Base-by-base conservation (phyloP, 2,113 vertebrate species). In the Actinemys pallida region DNA sequence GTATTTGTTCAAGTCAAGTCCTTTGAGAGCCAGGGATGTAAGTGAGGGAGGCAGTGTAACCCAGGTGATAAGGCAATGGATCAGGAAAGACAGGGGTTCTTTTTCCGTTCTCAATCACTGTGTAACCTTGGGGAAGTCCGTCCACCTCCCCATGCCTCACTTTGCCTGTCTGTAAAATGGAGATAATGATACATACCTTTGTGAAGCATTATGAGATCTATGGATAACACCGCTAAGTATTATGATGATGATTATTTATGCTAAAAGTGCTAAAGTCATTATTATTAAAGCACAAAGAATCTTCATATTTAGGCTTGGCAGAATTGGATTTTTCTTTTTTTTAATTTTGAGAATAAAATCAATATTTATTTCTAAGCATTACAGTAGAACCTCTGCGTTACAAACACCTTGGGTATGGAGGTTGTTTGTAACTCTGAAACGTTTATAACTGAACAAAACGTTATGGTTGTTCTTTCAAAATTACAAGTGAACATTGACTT, bases 281-380 rank as follows among this genome's bases (percentile, higher is more conserved):
- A 86, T 59, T 86, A 94, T 89, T 80, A 84, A 81, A 94, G 93
- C 52, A 83, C 75, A 35, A 31, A 94, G 80, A 35, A 47, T 76
- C 87, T 95, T 47, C n/a, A 6, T 25, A 80, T 84, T 27, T n/a
- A n/a, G 65, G 19, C n/a, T 72, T 72, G 8, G 65, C n/a, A 72
- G n/a, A 72, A 39, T 39, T 39, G 8, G 19, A 72, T 72, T 72
- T 39, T 62, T 57, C 25, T 57, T 25, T 59, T 57, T 35, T 69
- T 19, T n/a, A 72, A 39, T 72, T 72, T 72, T 39, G 9, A 72
- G 65, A 19, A 39, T 72, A 39, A 72, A 57, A 39, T 72, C 65
- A 39, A 22, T 72, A 19, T 39, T 72, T 72, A 22, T 72, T 72
- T 72, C 17, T 72, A n/a, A n/a, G 31, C 31, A 57, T 27, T 57